A percentile compares a stretch with the other conserved stretches of the same genome.
phyloP scores from a whole-genome alignment of 2,797 vertebrate genomes.

The Adelosebastes latens region DNA sequence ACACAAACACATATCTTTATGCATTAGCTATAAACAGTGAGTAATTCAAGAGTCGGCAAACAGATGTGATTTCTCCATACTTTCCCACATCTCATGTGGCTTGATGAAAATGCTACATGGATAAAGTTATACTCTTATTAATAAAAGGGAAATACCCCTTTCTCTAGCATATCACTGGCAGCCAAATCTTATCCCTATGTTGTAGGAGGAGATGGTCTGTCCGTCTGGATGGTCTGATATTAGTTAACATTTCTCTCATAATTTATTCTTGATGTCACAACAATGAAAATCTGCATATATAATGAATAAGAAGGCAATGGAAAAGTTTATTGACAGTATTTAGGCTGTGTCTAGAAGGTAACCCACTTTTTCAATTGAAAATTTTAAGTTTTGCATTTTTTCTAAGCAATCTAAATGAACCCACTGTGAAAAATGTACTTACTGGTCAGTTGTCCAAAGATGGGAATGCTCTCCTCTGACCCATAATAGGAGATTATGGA shows the following conservation, averaged over 20 bases:
- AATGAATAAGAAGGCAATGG: background rate
- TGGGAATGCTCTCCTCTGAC: constrained; percentile 92
- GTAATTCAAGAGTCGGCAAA: constrained; percentile 34
- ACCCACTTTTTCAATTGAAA: background rate
- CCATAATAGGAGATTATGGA: constrained; percentile 91
- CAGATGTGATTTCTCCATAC: constrained; percentile 39
- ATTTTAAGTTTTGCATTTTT: background rate
- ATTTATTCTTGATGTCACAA: background rate
- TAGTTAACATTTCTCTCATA: background rate
- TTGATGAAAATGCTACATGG: constrained; percentile 5
- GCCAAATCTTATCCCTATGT: background rate
- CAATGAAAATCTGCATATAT: background rate
- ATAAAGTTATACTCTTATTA: background rate
- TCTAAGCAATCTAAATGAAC: background rate
- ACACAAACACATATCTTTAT: constrained; percentile 43
- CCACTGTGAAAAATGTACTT: constrained; percentile 71
- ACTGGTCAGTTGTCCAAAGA: constrained; percentile 98
- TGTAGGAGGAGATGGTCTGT: background rate
- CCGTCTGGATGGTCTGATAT: background rate
- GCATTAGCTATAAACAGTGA: constrained; percentile 50
- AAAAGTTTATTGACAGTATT: background rate
- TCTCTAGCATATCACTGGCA: background rate
- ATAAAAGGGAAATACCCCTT: background rate
- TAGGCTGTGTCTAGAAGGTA: background rate
- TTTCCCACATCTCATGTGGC: constrained; percentile 24